These are phyloP conservation scores for Tenualosa ilisha DNA, from an alignment of 2,797 vertebrate species.

Conservation along the genomic window DNA sequence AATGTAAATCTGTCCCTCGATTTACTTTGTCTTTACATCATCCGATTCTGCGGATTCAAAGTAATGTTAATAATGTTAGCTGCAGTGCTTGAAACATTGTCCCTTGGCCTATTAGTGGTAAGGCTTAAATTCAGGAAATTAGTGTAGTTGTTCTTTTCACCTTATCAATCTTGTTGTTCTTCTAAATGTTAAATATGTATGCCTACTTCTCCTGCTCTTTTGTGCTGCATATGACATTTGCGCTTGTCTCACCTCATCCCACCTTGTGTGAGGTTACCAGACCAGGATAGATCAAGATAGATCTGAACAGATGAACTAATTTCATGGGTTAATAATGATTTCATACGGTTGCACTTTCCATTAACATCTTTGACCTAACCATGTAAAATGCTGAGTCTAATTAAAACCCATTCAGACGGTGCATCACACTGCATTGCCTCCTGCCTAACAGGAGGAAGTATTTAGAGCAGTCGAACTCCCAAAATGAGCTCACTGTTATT, in stretches of 20 bases:
- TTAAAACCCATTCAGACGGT: conserved; percentile 26
- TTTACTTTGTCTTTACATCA: too few species aligned
- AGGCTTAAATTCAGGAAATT: too few species aligned
- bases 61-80: too few species aligned
- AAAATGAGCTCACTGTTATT: background rate
- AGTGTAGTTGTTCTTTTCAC: background rate
- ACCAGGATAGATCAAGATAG: conserved; percentile 17
- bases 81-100: too few species aligned
- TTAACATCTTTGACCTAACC: conserved; percentile 47
- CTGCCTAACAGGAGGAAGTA: background rate
- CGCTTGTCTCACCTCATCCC: background rate
- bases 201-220: background rate
- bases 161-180: background rate
- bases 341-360: conserved; percentile 37
- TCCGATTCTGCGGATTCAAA: too few species aligned
- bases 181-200: background rate
- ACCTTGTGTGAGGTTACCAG: background rate
- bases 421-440: conserved; percentile 2
- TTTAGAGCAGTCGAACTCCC: background rate
- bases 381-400: conserved; percentile 29
- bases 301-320: conserved; percentile 41
- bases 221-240: background rate
- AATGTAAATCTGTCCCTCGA: too few species aligned
- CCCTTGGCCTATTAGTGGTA: too few species aligned
- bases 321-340: conserved; percentile 51